Evolutionary conservation across 2,888 invertebrate species (phyloP).

Genomic region (Polietes domitor): DNA sequence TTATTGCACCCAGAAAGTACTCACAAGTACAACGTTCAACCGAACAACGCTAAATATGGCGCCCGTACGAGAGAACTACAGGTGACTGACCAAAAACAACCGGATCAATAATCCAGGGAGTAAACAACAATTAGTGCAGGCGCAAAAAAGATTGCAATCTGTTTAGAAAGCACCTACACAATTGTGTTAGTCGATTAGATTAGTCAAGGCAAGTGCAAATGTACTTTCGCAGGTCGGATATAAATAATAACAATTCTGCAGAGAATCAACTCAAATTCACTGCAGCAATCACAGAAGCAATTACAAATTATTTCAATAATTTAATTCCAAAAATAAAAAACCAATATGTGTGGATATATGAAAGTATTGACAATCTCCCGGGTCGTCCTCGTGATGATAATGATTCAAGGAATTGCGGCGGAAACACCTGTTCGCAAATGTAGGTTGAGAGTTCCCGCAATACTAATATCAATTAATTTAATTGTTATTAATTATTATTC

Average conservation of each 20-base stretch:
- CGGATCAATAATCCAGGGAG: not conserved
- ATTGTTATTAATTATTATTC: too few relatives aligned
- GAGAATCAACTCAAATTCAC: not conserved
- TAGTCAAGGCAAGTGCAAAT: not conserved
- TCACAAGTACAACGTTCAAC: too few relatives aligned
- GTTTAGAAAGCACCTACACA: too few relatives aligned
- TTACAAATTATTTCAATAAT: too few relatives aligned
- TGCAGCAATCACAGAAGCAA: not conserved
- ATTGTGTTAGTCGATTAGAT: not conserved
- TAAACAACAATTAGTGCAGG: not conserved
- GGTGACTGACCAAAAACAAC: too few relatives aligned
- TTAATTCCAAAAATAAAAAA: not conserved
- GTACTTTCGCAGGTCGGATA: not conserved
- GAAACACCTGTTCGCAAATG: conserved; percentile 29
- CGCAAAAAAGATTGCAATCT: conserved; percentile 8
- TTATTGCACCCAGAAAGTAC: not conserved
- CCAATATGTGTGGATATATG: not conserved
- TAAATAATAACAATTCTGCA: not conserved
- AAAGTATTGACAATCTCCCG: not conserved
- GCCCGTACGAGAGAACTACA: too few relatives aligned
- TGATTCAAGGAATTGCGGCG: not conserved
- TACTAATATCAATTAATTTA: not conserved
- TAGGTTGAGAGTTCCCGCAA: conserved; percentile 15
- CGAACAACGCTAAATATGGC: too few relatives aligned
- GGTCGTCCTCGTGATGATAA: not conserved